A percentile compares a stretch with the other conserved stretches of the same genome.
These are phyloP conservation scores for Endotricha flammealis DNA, from an alignment of 2,888 invertebrate species.

Conservation along the genomic window DNA sequence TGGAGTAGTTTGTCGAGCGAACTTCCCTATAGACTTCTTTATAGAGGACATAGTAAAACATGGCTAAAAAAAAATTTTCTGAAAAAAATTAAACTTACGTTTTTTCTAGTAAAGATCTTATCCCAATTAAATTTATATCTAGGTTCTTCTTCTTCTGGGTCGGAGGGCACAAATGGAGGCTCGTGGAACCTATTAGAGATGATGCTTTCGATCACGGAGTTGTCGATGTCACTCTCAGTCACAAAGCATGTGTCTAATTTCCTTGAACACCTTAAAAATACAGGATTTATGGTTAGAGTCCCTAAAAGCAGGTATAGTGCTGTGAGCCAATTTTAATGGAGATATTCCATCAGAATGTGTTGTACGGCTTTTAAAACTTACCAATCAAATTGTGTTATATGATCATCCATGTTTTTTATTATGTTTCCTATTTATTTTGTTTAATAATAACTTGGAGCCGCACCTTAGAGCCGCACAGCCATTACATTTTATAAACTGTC, in stretches of 20 bases:
- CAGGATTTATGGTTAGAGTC: no score
- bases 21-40: no score
- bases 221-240: constrained; percentile 41
- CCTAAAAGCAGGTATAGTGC: no score
- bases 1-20: no score
- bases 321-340: no score
- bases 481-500: no score
- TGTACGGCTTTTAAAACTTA: no score
- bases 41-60: no score
- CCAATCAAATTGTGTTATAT: constrained; percentile 51
- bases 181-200: constrained; percentile 48
- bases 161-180: constrained; percentile 39
- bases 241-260: constrained; percentile 36
- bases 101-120: constrained; percentile 35
- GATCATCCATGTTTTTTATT: constrained; percentile 39
- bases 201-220: constrained; percentile 51
- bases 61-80: constrained; percentile 4
- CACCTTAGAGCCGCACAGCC: no score
- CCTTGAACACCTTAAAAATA: constrained; percentile 35
- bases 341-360: no score
- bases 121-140: constrained; percentile 45
- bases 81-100: constrained; percentile 26
- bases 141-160: constrained; percentile 40
- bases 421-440: no score
- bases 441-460: no score